phyloP scores from a whole-genome alignment of 2,888 invertebrate species.

The Podotricha telesiphe region DNA sequence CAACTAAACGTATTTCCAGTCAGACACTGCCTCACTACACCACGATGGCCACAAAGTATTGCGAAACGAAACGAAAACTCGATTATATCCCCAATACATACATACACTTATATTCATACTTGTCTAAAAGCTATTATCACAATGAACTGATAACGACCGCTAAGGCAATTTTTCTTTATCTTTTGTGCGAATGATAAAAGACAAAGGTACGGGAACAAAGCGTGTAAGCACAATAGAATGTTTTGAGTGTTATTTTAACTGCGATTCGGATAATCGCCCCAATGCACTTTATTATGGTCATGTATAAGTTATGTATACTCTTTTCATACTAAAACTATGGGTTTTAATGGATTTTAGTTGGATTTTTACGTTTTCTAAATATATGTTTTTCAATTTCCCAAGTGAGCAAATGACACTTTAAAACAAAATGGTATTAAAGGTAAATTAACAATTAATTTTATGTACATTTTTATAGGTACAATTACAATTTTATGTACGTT shows the following conservation, averaged over 20 bases:
- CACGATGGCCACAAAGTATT: too few relatives aligned
- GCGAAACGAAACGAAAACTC: too few relatives aligned
- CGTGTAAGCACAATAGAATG: constrained; percentile 56
- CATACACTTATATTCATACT: constrained; percentile 7
- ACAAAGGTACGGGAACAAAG: constrained; percentile 55
- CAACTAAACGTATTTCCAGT: too few relatives aligned
- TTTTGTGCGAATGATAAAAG: constrained; percentile 58
- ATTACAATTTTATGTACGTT: too few relatives aligned
- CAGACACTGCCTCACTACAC: too few relatives aligned
- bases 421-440: too few relatives aligned
- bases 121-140: constrained; percentile 56
- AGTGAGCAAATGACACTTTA: too few relatives aligned
- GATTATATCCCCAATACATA: neutral
- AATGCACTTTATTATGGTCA: constrained; percentile 38
- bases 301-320: constrained; percentile 16
- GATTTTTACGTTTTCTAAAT: too few relatives aligned
- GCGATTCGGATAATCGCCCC: constrained; percentile 39
- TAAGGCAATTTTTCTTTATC: constrained; percentile 73
- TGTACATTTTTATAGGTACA: too few relatives aligned
- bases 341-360: too few relatives aligned
- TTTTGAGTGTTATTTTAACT: constrained; percentile 45
- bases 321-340: neutral
- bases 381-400: too few relatives aligned
- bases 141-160: constrained; percentile 68
- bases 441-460: too few relatives aligned